Conservation (phyloP, 1,140 invertebrate genomes). For the Trichonephila inaurata region DNA sequence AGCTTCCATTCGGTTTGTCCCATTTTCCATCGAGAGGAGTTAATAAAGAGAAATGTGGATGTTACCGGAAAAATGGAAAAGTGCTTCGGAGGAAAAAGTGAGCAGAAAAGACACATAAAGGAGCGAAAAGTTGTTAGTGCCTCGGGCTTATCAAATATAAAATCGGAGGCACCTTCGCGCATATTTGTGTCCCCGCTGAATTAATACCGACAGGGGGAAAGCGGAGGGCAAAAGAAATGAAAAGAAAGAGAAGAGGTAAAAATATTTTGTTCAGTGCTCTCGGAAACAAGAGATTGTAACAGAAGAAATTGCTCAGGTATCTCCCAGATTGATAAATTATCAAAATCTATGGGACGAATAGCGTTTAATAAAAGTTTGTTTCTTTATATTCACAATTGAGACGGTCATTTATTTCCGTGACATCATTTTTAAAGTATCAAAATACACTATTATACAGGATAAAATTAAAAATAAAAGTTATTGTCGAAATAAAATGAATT, state of each 20-base stretch:
- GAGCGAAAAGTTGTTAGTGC: constrained; percentile 41
- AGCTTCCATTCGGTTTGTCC: background rate
- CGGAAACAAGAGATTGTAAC: background rate
- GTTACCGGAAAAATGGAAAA: constrained; percentile 38
- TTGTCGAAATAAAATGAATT: background rate
- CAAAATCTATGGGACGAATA: background rate
- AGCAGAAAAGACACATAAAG: constrained; percentile 13
- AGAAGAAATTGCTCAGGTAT: background rate
- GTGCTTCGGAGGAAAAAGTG: constrained; percentile 4
- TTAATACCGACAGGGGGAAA: constrained; percentile 9
- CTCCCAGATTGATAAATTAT: background rate
- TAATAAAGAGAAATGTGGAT: constrained; percentile 54
- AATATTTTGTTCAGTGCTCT: background rate
- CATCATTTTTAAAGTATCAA: background rate
- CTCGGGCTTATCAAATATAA: constrained; percentile 54
- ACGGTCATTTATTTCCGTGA: background rate
- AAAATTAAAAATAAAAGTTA: background rate
- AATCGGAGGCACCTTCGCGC: constrained; percentile 23
- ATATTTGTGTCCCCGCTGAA: constrained; percentile 34
- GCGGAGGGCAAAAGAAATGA: background rate
- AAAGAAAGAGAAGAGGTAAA: background rate
- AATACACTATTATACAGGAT: background rate
- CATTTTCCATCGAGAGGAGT: constrained; percentile 28
- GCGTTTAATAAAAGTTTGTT: background rate
- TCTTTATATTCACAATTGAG: background rate